A percentile compares a stretch with the other conserved stretches of the same genome.
These are phyloP conservation scores for Helicolenus hilgendorfi DNA, from an alignment of 2,797 vertebrate species.

Conservation along the genomic window DNA sequence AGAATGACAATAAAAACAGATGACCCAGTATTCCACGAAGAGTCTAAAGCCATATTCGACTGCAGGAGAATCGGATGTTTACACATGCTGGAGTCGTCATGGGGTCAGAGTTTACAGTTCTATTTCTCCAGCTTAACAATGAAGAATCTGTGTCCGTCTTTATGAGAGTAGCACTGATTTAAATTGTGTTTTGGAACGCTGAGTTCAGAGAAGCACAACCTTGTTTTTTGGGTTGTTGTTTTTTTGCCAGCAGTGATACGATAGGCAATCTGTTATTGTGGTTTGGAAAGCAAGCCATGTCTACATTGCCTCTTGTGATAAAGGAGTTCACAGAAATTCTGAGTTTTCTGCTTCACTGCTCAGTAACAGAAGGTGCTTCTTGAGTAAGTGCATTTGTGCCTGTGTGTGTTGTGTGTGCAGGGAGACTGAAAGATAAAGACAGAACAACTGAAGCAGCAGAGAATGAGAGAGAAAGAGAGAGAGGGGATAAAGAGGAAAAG, in stretches of 20 bases:
- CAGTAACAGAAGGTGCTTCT: conserved; percentile 27
- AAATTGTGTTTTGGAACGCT: conserved; percentile 72
- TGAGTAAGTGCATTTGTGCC: conserved; percentile 29
- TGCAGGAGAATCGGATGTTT: conserved; percentile 16
- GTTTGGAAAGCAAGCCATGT: conserved; percentile 63
- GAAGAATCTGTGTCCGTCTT: conserved; percentile 39
- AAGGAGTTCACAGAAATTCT: conserved; percentile 48
- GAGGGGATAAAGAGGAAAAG: background rate
- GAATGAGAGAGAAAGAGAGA: conserved; percentile 4
- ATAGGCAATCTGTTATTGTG: conserved; percentile 70
- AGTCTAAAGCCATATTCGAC: background rate
- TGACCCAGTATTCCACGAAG: conserved; percentile 16
- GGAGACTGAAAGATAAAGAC: conserved; percentile 8
- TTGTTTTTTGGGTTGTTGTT: conserved; percentile 3
- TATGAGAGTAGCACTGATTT: conserved; percentile 36
- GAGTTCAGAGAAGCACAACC: conserved; percentile 60
- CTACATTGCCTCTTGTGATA: conserved; percentile 45
- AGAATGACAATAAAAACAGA: conserved; percentile 7
- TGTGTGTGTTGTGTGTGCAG: conserved; percentile 12
- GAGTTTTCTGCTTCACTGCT: conserved; percentile 50
- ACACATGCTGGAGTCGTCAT: background rate
- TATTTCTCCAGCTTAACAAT: conserved; percentile 27
- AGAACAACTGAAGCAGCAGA: conserved; percentile 10
- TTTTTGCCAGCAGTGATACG: conserved; percentile 18
- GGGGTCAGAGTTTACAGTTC: conserved; percentile 22